Conservation (phyloP, 2,113 vertebrate genomes). For the Okapia johnstoni region DNA sequence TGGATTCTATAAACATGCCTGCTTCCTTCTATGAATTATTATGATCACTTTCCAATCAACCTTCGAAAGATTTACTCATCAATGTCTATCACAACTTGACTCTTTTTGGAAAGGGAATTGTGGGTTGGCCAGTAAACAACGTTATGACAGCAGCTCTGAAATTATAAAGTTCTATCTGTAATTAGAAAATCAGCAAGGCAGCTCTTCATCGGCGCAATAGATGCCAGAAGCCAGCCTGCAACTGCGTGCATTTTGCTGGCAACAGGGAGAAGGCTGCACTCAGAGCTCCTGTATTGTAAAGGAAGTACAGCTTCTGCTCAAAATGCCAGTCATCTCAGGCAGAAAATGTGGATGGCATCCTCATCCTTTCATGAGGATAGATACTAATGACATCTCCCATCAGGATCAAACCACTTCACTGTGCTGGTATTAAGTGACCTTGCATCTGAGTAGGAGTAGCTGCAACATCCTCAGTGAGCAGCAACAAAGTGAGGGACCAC, state of each 20-base stretch:
- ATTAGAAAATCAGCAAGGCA: slow-evolving; percentile 7
- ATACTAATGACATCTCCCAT: neutral
- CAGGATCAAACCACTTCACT: neutral
- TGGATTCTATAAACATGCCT: neutral
- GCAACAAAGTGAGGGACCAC: neutral
- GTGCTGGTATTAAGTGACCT: neutral
- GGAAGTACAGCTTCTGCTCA: neutral
- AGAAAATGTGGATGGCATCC: neutral
- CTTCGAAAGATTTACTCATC: neutral
- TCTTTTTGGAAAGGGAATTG: neutral
- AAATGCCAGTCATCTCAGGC: neutral
- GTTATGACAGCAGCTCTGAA: neutral
- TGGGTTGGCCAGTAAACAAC: neutral
- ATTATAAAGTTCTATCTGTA: neutral
- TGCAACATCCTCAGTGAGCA: neutral
- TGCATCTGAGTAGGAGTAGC: neutral
- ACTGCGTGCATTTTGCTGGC: neutral
- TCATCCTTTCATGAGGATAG: neutral
- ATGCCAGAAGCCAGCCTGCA: neutral
- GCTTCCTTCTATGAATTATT: neutral
- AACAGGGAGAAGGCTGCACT: neutral
- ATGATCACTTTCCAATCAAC: neutral
- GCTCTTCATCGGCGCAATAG: neutral
- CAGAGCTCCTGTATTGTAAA: slow-evolving; percentile 37
- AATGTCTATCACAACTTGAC: neutral